phyloP scores from a whole-genome alignment of 2,797 vertebrate species.

The Anisognathus igniventris region DNA sequence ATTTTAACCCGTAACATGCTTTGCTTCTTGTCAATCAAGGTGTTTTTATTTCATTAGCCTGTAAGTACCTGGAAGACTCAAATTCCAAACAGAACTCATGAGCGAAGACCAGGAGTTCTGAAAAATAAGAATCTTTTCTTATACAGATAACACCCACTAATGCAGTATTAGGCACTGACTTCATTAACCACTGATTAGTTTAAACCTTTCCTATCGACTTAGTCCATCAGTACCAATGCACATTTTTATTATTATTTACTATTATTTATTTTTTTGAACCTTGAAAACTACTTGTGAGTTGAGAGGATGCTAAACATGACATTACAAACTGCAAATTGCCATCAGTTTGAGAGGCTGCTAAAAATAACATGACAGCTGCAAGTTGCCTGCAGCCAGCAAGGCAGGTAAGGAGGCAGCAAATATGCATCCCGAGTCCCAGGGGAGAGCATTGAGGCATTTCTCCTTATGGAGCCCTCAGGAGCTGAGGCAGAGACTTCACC shows the following conservation, averaged over 20 bases:
- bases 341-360: not conserved
- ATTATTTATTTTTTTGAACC: not conserved
- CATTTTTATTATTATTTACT: not conserved
- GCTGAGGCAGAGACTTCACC: not conserved
- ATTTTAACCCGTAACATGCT: slow-evolving; percentile 82
- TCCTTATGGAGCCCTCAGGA: not conserved
- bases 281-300: not conserved
- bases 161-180: not conserved
- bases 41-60: slow-evolving; percentile 64
- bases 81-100: not conserved
- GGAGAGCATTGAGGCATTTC: not conserved
- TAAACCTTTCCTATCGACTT: not conserved
- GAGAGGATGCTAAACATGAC: not conserved
- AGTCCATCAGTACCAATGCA: not conserved
- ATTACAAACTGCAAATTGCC: not conserved
- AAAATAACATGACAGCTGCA: not conserved
- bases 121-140: not conserved
- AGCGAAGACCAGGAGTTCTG: not conserved
- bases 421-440: not conserved
- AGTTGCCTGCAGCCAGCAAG: not conserved
- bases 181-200: slow-evolving; percentile 1
- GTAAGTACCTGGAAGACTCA: slow-evolving; percentile 26
- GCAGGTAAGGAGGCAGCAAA: not conserved
- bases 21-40: slow-evolving; percentile 66
- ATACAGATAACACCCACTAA: not conserved